Evolutionary conservation across 2,113 vertebrate genomes (phyloP), one percentile per base, ranked within the genome.

Genomic region (Ceuthmochares aereus): DNA sequence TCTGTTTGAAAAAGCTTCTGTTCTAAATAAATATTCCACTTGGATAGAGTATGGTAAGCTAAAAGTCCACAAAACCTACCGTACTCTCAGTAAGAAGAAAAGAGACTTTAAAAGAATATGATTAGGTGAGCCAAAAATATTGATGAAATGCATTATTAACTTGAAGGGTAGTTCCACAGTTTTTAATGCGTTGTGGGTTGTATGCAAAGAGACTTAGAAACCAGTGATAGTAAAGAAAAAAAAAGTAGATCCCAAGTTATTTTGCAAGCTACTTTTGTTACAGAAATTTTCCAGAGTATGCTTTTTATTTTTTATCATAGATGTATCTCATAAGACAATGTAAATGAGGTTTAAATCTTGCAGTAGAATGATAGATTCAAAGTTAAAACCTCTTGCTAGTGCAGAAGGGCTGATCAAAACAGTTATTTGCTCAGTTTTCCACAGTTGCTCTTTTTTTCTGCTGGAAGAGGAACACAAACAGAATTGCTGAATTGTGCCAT

Each of bases 381-480:
- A 86, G 27, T 60, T 27, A 67, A 84, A 88, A n/a, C 23, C 56
- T 91, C 29, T 74, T 10, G 74, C 1, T 56, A 26, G n/a, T 49
- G 47, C 34, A 81, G 60, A 70, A 93, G 26, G 67, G 37, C 36
- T 45, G 43, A 68, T 94, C 17, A 66, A 81, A 89, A 63, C 36
- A 63, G 76, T 87, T 94, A 70, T 76, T 95, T 93, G 37, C 76
- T 82, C 55, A 27, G 32, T 90, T 72, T 94, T 90, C 47, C 72
- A 56, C 89, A 82, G 68, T 91, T 95, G 95, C 90, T 93, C 92
- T 87, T 96, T 96, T 94, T 94, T 62, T 70, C 22, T 60, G 14
- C 64, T 87, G 60, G 9, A 85, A 84, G 34, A 91, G 47, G 45
- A 93, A 94, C 94, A 54, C 81, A 94, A 95, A 91, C 90, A 93